Evolutionary conservation across 2,888 invertebrate genomes (phyloP), one percentile per base, ranked within the genome.

Genomic region (Petrophora chlorosata): DNA sequence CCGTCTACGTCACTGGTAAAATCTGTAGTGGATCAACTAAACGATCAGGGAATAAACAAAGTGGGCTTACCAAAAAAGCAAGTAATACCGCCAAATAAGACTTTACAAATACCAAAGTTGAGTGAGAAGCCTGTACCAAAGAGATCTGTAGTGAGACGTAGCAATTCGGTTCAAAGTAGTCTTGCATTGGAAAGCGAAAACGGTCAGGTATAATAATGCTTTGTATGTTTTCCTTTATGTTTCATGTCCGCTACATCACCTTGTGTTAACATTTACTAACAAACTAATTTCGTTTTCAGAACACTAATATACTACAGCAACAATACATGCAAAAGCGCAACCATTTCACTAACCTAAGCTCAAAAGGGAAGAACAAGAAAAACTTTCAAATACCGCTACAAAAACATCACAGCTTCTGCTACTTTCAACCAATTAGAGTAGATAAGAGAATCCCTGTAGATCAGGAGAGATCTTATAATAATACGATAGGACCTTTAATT

Each of bases 351-450:
- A 89, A 89, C 63, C 59, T 86, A 71, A 86, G 78, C 63, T 75
- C 84, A 47, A 90, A 90, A 75, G 86, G 87, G 29, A 90, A 90
- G 63, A 85, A 91, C 65, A 92, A 92, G 84, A 93, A 93, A 80
- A 92, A 92, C 59, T 92, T 93, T 61, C 92, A 93, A 87, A 92
- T 92, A 62, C 92, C 92, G 1, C 72, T 93, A 26, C 93, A 93
- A 73, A 93, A 93, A 73, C 92, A 93, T 65, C 92, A 93, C 76
- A 93, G 93, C 73, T 93, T 93, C 70, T 93, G 92, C 67, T 93
- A 93, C 64, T 93, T 93, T 62, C 93, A 93, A 82, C 93, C 93
- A 3, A 92, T 93, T 59, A 91, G 92, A 71, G 85, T 90, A 65
- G 92, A 92, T 65, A 92, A 92, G 61, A 89, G 92, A 61, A 82